Base-by-base conservation (phyloP, 1,140 invertebrate genomes). In the Brachionus asplanchnoidis region DNA sequence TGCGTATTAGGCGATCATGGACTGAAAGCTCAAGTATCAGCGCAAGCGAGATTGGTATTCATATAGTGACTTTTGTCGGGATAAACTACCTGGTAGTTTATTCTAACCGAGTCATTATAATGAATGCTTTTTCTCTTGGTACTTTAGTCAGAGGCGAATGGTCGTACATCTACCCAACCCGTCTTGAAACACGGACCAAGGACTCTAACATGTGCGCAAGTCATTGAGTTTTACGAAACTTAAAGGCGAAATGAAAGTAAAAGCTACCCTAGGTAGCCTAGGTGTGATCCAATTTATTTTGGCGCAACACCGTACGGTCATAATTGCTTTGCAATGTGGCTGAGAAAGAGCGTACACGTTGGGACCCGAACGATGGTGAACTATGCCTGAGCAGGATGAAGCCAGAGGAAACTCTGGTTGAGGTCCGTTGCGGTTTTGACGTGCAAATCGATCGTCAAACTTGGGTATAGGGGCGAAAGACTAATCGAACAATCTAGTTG, bases 131-230 rank as follows among this genome's bases (percentile, higher is more conserved):
- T 28, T 60, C 83, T 46, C 46, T 44, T 50, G 65, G 56, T 85
- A 60, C 46, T 80, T 60, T 80, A 80, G 90, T 91, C 90, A 85
- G 90, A 90, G 90, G 90, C 90, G 91, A 88, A 90, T 88, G 90
- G 91, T 92, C 91, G 87, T 87, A 80, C 46, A 85, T 86, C 88
- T 86, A 87, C 88, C 87, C 87, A 93, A 93, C 93, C 94, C 94
- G 94, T 95, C 94, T 95, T 94, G 94, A 94, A 95, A 94, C 93
- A 95, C 93, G 93, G 94, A 94, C 94, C 94, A 95, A 94, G 93
- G 93, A 94, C 94, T 94, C 92, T 93, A 94, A 92, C 93, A 92
- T 93, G 92, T 93, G 90, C 91, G 93, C 94, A 91, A 95, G 93
- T 94, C 92, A 92, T 92, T 91, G 92, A 91, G 92, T 91, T 86